A percentile compares a stretch with the other conserved stretches of the same genome.
phyloP scores from a whole-genome alignment of 2,113 vertebrate species.

The Typhlomys cinereus region DNA sequence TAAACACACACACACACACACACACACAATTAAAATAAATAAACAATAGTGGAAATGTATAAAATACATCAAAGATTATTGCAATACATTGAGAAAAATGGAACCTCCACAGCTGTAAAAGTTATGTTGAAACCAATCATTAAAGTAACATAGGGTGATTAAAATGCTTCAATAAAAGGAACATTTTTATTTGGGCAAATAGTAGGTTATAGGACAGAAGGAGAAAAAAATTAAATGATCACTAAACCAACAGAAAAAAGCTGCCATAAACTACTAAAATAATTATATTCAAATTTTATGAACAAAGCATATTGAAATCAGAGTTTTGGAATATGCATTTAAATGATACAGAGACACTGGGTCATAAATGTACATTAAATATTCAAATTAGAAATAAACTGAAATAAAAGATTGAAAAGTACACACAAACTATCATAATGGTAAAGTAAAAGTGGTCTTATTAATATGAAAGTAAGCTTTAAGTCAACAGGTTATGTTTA shows the following conservation, averaged over 20 bases:
- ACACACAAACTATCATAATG: neutral
- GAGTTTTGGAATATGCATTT: neutral
- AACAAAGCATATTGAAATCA: neutral
- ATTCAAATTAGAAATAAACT: neutral
- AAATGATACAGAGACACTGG: neutral
- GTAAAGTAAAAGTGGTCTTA: neutral
- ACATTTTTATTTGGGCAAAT: constrained; percentile 10
- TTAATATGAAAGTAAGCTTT: neutral
- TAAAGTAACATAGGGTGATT: neutral
- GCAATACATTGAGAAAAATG: neutral
- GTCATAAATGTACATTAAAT: neutral
- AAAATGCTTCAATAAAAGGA: neutral
- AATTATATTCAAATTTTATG: neutral
- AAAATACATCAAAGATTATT: no score
- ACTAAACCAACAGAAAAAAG: neutral
- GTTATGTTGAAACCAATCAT: neutral
- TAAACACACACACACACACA: no score
- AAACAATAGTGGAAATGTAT: no score
- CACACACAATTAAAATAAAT: no score
- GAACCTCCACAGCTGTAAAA: constrained; percentile 2
- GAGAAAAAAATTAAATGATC: neutral
- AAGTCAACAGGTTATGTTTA: neutral
- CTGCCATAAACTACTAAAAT: neutral
- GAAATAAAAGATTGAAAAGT: neutral
- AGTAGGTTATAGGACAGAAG: neutral